Percentiles rank a stretch among this genome's conserved stretches.
Evolutionary conservation across 1,140 invertebrate species (phyloP).

Genomic region (Plodia interpunctella): DNA sequence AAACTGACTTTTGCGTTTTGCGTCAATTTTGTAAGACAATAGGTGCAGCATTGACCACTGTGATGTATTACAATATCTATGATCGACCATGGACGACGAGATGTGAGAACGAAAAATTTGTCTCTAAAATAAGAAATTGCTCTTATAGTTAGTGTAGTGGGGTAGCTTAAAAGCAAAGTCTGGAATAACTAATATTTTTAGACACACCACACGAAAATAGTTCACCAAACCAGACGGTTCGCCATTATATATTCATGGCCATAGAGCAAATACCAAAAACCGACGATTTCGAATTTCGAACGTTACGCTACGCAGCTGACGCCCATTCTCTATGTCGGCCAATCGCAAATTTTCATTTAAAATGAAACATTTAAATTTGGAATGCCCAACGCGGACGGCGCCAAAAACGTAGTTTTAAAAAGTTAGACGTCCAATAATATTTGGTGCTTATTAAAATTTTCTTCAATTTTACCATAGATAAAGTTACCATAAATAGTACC

Average conservation of each 20-base stretch:
- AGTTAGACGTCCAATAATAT: too few relatives aligned
- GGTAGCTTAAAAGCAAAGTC: too few relatives aligned
- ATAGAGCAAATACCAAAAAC: conserved; percentile 10
- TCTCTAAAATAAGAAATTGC: background rate
- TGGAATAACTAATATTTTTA: background rate
- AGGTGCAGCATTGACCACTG: too few relatives aligned
- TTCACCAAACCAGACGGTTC: conserved; percentile 5
- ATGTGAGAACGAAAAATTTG: too few relatives aligned
- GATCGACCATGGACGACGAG: too few relatives aligned
- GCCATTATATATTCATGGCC: background rate
- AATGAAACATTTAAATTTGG: conserved; percentile 8
- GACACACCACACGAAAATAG: background rate
- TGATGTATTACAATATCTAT: too few relatives aligned
- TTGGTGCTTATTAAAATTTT: too few relatives aligned
- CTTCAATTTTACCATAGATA: too few relatives aligned
- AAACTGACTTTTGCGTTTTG: too few relatives aligned
- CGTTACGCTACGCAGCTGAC: conserved; percentile 10
- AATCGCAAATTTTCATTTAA: conserved; percentile 10
- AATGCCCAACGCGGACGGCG: background rate
- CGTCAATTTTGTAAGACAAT: too few relatives aligned
- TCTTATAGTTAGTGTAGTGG: background rate
- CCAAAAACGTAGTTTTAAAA: background rate
- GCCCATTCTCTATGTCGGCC: conserved; percentile 5
- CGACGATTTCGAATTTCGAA: background rate
- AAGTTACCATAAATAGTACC: too few relatives aligned